Base-by-base conservation (phyloP, 2,113 vertebrate genomes). In the Pluvialis apricaria region DNA sequence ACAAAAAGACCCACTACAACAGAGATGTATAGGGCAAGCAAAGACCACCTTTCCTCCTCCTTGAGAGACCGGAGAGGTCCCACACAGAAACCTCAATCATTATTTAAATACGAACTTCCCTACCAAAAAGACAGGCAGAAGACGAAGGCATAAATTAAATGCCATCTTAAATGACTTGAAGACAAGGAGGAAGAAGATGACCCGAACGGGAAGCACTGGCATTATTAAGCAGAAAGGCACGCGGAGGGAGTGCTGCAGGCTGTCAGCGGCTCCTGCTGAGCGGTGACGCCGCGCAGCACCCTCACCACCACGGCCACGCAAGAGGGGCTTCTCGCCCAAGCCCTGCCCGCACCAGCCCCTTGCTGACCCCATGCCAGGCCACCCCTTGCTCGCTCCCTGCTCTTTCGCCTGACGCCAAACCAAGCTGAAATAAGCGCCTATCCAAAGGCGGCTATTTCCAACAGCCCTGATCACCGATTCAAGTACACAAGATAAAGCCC, bases 61-160 rank as follows among this genome's bases (percentile, higher is more conserved):
- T 54, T 36, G 2, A 66, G 22, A 72, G 52, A 32, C 28, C 65
- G 68, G 44, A 60, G 62, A 45, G 29, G 24, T 31, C 60, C 18
- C 52, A 31, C 51, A 6, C 1, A 44, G 75, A 80, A 68, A 83
- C 6, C 6, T 28, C 36, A 45, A 4, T 0, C 45, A 8, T 1
- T 2, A 26, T 3, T 69, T 64, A 47, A 61, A 25, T 0, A 60
- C 1, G 6, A 85, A 34, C 69, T 20, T 54, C 29, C 31, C 69
- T 11, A 28, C 15, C 58, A 31, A n/a, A 70, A 34, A 5, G 38
- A 51, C 42, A 8, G 15, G 14, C 8, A 36, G 40, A n/a, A 76
- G 25, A 36, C 0, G 0, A 54, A 73, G 42, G 32, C 10, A 3
- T 1, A 13, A 36, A 32, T 15, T 47, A 54, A 49, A 61, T 0